Evolutionary conservation across 2,888 invertebrate genomes (phyloP).

Genomic region (Microchrysa polita): DNA sequence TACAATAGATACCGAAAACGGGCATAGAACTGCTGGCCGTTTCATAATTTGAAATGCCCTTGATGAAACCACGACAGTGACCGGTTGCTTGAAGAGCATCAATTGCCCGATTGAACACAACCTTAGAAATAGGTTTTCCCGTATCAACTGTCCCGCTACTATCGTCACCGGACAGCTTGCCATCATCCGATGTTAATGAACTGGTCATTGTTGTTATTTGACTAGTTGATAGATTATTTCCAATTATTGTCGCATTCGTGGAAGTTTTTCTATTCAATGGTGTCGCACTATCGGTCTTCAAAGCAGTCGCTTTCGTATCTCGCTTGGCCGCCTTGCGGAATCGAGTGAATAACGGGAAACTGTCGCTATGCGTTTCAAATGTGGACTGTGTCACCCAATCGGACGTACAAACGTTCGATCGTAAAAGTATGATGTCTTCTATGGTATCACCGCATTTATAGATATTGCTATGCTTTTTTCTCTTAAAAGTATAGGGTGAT

Average conservation of each 20-base stretch:
- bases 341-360: slow-evolving; percentile 25
- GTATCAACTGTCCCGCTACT: slow-evolving; percentile 51
- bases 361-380: slow-evolving; percentile 41
- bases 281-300: slow-evolving; percentile 8
- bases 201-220: slow-evolving; percentile 56
- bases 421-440: slow-evolving; percentile 62
- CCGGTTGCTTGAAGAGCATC: slow-evolving; percentile 63
- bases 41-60: slow-evolving; percentile 55
- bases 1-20: slow-evolving; percentile 62
- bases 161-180: slow-evolving; percentile 58
- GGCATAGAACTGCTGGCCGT: slow-evolving; percentile 42
- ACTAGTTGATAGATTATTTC: slow-evolving; percentile 56
- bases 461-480: slow-evolving; percentile 59
- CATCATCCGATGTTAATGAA: slow-evolving; percentile 35
- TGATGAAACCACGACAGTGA: slow-evolving; percentile 61
- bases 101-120: slow-evolving; percentile 55
- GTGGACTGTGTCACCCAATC: slow-evolving; percentile 57
- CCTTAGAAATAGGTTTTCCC: slow-evolving; percentile 43
- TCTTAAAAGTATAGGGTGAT: slow-evolving; percentile 62
- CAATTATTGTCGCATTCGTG: slow-evolving; percentile 62
- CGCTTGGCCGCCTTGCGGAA: slow-evolving; percentile 51
- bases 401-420: slow-evolving; percentile 59
- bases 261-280: slow-evolving; percentile 59
- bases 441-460: slow-evolving; percentile 60
- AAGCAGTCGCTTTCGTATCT: background rate